Conservation (phyloP, 2,113 vertebrate genomes). For the Phylloscopus trochilus region DNA sequence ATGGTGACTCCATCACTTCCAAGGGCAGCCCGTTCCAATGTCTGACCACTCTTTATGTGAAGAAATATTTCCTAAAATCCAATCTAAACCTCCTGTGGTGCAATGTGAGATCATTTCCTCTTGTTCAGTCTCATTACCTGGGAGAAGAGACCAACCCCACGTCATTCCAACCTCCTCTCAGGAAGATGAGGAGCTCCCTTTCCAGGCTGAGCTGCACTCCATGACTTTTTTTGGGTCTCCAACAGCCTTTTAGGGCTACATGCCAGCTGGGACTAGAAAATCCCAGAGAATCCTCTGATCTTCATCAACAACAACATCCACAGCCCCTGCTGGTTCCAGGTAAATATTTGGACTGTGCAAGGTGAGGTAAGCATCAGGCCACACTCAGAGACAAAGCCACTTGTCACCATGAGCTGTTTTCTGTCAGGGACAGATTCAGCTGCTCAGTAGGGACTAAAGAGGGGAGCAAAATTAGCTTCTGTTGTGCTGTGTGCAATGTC, state of each 20-base stretch:
- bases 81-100: neutral
- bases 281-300: neutral
- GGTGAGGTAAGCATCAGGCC: neutral
- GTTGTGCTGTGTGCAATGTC: neutral
- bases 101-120: neutral
- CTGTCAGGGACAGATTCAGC: neutral
- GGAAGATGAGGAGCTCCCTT: neutral
- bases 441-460: neutral
- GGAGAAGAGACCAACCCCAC: too few species aligned
- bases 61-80: neutral
- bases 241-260: neutral
- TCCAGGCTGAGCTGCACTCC: neutral
- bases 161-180: rapidly evolving
- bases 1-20: neutral
- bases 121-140: rapidly evolving
- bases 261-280: neutral
- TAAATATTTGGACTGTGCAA: neutral
- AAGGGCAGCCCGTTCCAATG: neutral
- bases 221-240: neutral
- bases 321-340: neutral
- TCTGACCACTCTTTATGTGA: neutral
- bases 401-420: neutral
- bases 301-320: neutral
- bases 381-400: neutral
- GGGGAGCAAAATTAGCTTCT: neutral